Evolutionary conservation across 2,888 invertebrate genomes (phyloP), one percentile per base, ranked within the genome.

Genomic region (Pharmacophagus antenor): DNA sequence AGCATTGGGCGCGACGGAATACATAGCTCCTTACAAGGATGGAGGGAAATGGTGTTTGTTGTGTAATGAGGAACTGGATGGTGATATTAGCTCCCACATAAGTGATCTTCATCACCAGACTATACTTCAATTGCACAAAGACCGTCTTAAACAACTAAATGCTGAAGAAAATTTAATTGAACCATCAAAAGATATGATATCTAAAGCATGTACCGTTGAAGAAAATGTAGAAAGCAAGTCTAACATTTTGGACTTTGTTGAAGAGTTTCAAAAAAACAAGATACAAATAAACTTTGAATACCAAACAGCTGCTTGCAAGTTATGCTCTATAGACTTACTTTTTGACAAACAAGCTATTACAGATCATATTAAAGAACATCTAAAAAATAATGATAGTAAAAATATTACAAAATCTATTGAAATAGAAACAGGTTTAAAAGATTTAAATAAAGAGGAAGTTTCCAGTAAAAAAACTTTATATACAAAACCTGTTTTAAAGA

Each of bases 201-300:
- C 4, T 37, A n/a, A n/a, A 37, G 37, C 15, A 37, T 4, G 15
- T 20, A 31, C 5, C 4, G 18, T 10, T 31, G 6, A 20, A 12
- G 12, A 50, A 50, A 18, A 50, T 50, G 10, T 20, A 8, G 2
- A 10, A 1, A 51, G 21, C 4, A 51, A 27, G 27, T 21, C 8
- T 17, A 46, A 49, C 12, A 70, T 77, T 27, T 17, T 69, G 0
- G 68, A 74, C 22, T 61, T 64, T 0, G 20, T 76, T 1, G 20
- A 50, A 5, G 64, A 65, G 23, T 76, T 75, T 23, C 71, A 77
- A 58, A 69, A 69, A 15, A 69, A 75, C n/a, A 59, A 68, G 10
- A 67, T 82, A 2, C 69, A 66, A 3, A 64, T 81, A 1, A 67
- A 79, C 58, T 68, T 78, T 17, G 70, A 69, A 15, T 61, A 25